phyloP scores from a whole-genome alignment of 2,888 invertebrate species.

The Polia nebulosa region DNA sequence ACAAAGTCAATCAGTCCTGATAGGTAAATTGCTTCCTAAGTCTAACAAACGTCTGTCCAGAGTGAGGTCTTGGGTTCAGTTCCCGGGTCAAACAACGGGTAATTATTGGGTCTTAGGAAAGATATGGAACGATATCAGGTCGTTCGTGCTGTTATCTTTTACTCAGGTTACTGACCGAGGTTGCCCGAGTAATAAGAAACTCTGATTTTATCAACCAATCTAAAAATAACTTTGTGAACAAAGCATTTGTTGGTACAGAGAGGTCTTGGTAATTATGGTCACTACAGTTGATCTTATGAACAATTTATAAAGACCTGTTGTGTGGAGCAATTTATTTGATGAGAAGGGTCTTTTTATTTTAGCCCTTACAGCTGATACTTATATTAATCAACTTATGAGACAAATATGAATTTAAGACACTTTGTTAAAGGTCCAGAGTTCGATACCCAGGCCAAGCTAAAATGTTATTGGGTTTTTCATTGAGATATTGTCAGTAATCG shows the following conservation, averaged over 20 bases:
- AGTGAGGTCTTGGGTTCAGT: slow-evolving; percentile 3
- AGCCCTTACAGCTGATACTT: neutral
- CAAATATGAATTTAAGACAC: neutral
- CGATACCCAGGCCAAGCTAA: neutral
- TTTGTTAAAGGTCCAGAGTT: neutral
- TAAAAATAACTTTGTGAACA: neutral
- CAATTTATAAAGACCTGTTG: neutral
- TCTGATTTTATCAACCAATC: neutral
- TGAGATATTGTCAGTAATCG: neutral
- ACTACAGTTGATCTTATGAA: fast-evolving
- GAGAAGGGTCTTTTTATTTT: neutral
- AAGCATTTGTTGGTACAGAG: neutral
- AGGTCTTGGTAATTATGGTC: slow-evolving; percentile 1
- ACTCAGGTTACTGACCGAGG: slow-evolving; percentile 31
- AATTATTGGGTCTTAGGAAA: slow-evolving; percentile 13
- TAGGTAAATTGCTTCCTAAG: slow-evolving; percentile 31
- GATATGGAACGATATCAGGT: slow-evolving; percentile 29
- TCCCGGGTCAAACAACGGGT: slow-evolving; percentile 15
- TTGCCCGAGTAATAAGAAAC: neutral
- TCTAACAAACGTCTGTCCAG: slow-evolving; percentile 8
- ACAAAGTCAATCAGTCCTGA: slow-evolving; percentile 21
- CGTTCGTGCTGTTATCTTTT: slow-evolving; percentile 14
- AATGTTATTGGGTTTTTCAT: neutral
- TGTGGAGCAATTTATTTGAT: neutral
- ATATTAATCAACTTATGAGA: neutral